Conservation (phyloP, 2,888 invertebrate genomes). For the Drosophila stalkeri region DNA sequence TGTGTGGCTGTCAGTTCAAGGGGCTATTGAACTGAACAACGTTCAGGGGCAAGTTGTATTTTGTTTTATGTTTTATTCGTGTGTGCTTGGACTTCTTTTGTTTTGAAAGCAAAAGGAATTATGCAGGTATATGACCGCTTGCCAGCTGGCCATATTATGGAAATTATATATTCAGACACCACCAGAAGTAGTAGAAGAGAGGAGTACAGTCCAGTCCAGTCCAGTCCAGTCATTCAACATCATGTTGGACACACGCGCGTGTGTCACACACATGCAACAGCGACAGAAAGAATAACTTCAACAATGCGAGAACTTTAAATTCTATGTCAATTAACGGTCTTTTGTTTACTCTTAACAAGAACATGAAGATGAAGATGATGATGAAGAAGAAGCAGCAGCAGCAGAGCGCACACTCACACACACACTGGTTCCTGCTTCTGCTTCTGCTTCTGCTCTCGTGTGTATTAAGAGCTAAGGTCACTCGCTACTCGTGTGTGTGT, state of each 20-base stretch:
- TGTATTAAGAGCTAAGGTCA: conserved; percentile 68
- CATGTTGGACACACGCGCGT: conserved; percentile 41
- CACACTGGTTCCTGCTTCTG: not conserved
- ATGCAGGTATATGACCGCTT: conserved; percentile 68
- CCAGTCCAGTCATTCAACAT: conserved; percentile 44
- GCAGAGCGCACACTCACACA: conserved; percentile 18
- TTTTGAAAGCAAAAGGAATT: conserved; percentile 58
- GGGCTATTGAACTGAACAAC: conserved; percentile 67
- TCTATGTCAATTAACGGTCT: conserved; percentile 82
- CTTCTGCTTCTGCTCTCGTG: conserved; percentile 16
- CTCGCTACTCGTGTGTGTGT: conserved; percentile 50
- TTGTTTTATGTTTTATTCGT: not conserved
- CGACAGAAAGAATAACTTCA: conserved; percentile 24
- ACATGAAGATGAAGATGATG: too few relatives aligned
- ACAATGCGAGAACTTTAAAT: conserved; percentile 55
- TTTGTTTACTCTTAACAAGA: conserved; percentile 69
- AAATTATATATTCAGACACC: conserved; percentile 55
- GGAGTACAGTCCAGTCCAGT: not conserved
- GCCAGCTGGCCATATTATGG: conserved; percentile 60
- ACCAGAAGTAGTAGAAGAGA: not conserved
- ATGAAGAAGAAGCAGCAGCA: not conserved
- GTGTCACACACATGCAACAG: conserved; percentile 46
- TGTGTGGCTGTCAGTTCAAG: conserved; percentile 51
- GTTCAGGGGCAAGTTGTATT: conserved; percentile 22
- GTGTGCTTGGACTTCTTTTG: conserved; percentile 55